Evolutionary conservation across 1,140 invertebrate genomes (phyloP).

Genomic region (Aphaenogaster floridana): DNA sequence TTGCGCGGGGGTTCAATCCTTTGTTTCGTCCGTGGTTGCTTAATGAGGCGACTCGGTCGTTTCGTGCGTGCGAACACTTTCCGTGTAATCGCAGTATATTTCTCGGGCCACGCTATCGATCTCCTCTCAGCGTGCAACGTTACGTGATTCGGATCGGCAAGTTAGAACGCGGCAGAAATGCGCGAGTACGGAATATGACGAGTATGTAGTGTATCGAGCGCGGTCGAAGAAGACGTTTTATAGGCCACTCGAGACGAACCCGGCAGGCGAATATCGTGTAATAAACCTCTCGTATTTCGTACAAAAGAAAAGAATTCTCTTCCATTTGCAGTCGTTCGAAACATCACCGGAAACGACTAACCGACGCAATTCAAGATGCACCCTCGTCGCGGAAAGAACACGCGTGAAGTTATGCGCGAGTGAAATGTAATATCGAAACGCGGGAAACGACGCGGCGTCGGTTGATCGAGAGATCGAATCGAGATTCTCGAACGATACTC

Average conservation of each 20-base stretch:
- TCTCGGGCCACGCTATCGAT: conserved; percentile 22
- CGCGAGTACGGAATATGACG: conserved; percentile 6
- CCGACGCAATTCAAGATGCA: no score
- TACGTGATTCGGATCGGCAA: conserved; percentile 29
- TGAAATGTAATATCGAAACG: no score
- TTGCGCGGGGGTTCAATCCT: background rate
- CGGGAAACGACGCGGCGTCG: no score
- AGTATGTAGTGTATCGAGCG: background rate
- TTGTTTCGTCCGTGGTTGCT: background rate
- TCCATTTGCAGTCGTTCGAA: no score
- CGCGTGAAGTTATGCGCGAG: no score
- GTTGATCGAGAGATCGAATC: no score
- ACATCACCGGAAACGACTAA: no score
- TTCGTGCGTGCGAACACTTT: conserved; percentile 38
- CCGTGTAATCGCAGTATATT: conserved; percentile 32
- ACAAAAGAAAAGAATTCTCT: background rate
- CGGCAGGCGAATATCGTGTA: background rate
- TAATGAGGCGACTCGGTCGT: conserved; percentile 26
- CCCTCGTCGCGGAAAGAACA: no score
- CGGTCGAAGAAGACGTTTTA: conserved; percentile 15
- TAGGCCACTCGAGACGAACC: background rate
- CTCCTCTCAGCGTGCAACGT: conserved; percentile 15
- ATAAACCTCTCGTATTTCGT: background rate
- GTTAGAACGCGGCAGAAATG: conserved; percentile 11
- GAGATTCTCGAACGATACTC: no score